Evolutionary conservation across 2,888 invertebrate genomes (phyloP), one percentile per base, ranked within the genome.

Genomic region (Brachyptera putata): DNA sequence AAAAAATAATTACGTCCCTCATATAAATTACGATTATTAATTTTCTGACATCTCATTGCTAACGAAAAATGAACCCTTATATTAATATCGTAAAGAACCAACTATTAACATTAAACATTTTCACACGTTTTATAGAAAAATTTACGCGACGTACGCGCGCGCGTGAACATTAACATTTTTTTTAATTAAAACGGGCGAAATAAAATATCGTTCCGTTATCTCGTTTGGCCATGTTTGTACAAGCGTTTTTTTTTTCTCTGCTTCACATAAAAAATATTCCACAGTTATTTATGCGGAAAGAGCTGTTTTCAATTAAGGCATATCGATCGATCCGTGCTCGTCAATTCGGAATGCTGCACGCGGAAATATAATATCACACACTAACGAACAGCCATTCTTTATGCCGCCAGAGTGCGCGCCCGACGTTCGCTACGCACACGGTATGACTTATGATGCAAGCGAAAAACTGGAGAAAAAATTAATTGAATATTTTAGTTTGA

Each of bases 171-270:
- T 53, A 36, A 53, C 36, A 50, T 36, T 36, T 36, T 36, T 36
- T 46, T 36, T 34, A 53, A 53, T 53, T 53, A 53, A 53, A 53
- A 14, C 16, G 13, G 34, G 16, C 34, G 9, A 36, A 36, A 53
- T 53, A 53, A 53, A 36, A 53, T 53, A 53, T 53, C 53, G 53
- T 36, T 36, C 16, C 53, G 53, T 36, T 53, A 53, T 53, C 49
- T 16, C 34, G 53, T 34, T 13, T 36, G 21, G 34, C 53, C 14
- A 5, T 53, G 53, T 53, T 53, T 53, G 53, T 34, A 21, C 53
- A 53, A 21, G 34, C 53, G 30, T 53, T 34, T 43, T 46, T 53
- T 53, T n/a, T n/a, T n/a, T n/a, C n/a, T n/a, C n/a, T n/a, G n/a
- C n/a, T n/a, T n/a, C 36, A 53, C 36, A 34, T 34, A 53, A 53